Conservation (phyloP, 2,888 invertebrate species). For the Heliconius charithonia region DNA sequence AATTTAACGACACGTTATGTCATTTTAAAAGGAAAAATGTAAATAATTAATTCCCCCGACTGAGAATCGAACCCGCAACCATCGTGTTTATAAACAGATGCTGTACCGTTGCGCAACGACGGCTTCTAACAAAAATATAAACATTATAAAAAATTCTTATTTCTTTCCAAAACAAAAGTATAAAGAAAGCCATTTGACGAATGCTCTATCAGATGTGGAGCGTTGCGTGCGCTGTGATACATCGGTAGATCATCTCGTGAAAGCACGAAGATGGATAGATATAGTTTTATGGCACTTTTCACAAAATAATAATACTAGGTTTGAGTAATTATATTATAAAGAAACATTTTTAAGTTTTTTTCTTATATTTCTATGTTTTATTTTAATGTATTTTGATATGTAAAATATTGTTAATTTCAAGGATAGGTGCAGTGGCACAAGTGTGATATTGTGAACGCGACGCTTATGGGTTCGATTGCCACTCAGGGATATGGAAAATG, state of each 20-base stretch:
- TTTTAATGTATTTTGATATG: background rate
- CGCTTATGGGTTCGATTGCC: no score
- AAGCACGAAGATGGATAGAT: constrained; percentile 39
- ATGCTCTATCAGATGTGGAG: constrained; percentile 9
- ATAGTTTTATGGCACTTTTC: constrained; percentile 23
- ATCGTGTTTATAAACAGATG: no score
- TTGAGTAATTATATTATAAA: constrained; percentile 1
- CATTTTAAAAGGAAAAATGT: background rate
- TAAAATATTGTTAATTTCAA: background rate
- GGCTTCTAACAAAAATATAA: background rate
- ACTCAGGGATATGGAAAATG: no score
- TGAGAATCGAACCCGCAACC: background rate
- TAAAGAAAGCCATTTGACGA: constrained; percentile 9
- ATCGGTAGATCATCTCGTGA: constrained; percentile 39
- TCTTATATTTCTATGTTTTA: background rate
- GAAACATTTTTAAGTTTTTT: background rate
- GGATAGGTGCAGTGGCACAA: no score
- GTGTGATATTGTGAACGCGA: no score
- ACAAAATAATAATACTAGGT: constrained; percentile 16
- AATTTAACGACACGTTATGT: no score
- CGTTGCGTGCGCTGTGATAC: constrained; percentile 24
- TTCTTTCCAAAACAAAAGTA: background rate
- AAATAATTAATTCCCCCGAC: background rate
- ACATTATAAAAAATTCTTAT: background rate
- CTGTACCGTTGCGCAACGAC: background rate